These are phyloP conservation scores for Erebia ligea DNA, from an alignment of 2,888 invertebrate species.

Conservation along the genomic window DNA sequence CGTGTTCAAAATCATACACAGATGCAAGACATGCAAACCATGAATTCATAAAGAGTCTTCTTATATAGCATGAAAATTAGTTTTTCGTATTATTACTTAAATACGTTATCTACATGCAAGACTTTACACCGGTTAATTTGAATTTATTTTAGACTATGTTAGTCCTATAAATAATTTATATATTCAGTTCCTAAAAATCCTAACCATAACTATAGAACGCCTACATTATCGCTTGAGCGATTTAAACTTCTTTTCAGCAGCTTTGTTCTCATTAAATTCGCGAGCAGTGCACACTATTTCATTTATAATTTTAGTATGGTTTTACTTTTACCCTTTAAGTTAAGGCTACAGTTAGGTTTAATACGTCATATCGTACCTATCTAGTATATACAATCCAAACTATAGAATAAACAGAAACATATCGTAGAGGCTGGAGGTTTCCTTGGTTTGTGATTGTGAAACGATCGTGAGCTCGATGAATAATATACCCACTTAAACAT, in stretches of 20 bases:
- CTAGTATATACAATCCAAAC: not conserved
- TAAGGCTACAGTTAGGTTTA: no score
- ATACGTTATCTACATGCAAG: not conserved
- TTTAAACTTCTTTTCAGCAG: no score
- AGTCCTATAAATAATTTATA: no score
- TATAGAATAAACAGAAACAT: conserved; percentile 27
- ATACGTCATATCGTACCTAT: no score
- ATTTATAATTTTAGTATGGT: no score
- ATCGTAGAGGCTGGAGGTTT: conserved; percentile 23
- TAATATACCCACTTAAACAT: conserved; percentile 55
- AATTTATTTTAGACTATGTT: not conserved
- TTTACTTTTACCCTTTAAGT: no score
- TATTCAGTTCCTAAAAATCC: no score
- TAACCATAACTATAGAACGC: no score
- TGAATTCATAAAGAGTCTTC: conserved; percentile 4
- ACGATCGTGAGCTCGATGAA: conserved; percentile 63
- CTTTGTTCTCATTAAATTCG: no score
- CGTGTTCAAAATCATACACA: not conserved
- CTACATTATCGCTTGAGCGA: no score
- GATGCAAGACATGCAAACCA: not conserved
- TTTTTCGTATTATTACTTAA: not conserved
- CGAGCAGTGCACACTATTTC: no score
- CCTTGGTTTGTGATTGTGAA: conserved; percentile 41
- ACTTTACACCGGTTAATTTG: not conserved
- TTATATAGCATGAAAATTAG: not conserved